Evolutionary conservation across 1,140 invertebrate species (phyloP).

Genomic region (Mylabris phalerata): DNA sequence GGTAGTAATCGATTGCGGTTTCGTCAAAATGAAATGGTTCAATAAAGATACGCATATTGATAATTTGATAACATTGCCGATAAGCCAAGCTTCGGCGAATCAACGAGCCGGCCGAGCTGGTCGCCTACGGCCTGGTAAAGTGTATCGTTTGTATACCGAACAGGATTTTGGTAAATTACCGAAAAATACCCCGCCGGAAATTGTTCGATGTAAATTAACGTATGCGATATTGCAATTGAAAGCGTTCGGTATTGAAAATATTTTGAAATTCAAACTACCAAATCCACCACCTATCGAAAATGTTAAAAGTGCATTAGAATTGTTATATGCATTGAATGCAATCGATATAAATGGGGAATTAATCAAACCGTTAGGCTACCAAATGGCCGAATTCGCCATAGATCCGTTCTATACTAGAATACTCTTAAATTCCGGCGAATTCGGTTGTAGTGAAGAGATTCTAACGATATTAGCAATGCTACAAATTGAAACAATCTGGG

Average conservation of each 20-base stretch:
- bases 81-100: constrained; percentile 82
- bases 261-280: constrained; percentile 76
- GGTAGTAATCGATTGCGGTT: constrained; percentile 91
- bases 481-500: constrained; percentile 86
- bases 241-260: constrained; percentile 90
- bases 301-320: constrained; percentile 78
- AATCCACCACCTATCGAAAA: constrained; percentile 84
- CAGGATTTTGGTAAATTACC: constrained; percentile 65
- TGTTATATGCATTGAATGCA: constrained; percentile 80
- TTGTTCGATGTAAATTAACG: constrained; percentile 83
- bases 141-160: constrained; percentile 73
- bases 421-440: constrained; percentile 75
- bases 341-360: constrained; percentile 75
- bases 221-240: constrained; percentile 86
- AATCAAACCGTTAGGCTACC: constrained; percentile 71
- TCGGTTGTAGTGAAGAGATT: constrained; percentile 85
- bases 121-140: constrained; percentile 75
- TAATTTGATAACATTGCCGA: constrained; percentile 73
- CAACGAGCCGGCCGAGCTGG: constrained; percentile 92
- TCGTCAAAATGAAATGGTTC: constrained; percentile 92
- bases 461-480: constrained; percentile 82
- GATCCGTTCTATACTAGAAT: constrained; percentile 83
- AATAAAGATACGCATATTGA: constrained; percentile 80
- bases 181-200: constrained; percentile 77
- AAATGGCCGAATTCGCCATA: constrained; percentile 91